A percentile compares a stretch with the other conserved stretches of the same genome.
phyloP scores from a whole-genome alignment of 2,888 invertebrate genomes.

The Gymnosoma rotundatum region DNA sequence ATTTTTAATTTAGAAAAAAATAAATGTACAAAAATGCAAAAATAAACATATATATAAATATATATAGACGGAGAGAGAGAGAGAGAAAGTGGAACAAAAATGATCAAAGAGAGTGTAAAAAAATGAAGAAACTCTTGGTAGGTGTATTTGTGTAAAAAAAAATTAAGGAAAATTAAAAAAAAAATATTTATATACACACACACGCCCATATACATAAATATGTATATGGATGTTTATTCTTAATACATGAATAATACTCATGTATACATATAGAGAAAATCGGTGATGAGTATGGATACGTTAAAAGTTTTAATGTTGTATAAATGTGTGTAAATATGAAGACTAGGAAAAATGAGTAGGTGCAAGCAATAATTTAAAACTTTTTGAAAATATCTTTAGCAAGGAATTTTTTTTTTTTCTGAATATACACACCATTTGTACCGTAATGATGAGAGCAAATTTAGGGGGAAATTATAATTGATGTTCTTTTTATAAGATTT shows the following conservation, averaged over 20 bases:
- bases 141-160: constrained; percentile 28
- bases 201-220: neutral
- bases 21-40: constrained; percentile 28
- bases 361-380: constrained; percentile 74
- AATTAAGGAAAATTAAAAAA: constrained; percentile 39
- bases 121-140: constrained; percentile 4
- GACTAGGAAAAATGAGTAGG: constrained; percentile 69
- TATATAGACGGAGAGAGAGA: neutral
- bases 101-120: constrained; percentile 4
- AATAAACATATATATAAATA: neutral
- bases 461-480: constrained; percentile 63
- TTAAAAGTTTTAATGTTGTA: neutral
- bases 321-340: neutral
- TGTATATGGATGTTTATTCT: neutral
- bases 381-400: constrained; percentile 67
- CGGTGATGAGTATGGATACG: constrained; percentile 22
- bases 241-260: neutral
- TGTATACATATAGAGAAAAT: constrained; percentile 27
- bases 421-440: constrained; percentile 7
- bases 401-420: constrained; percentile 35
- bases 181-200: neutral
- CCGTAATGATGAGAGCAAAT: constrained; percentile 37
- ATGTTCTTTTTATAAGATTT: constrained; percentile 32
- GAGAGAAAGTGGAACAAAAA: neutral
- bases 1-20: constrained; percentile 53